phyloP scores from a whole-genome alignment of 2,797 vertebrate species.

The Alauda arvensis region DNA sequence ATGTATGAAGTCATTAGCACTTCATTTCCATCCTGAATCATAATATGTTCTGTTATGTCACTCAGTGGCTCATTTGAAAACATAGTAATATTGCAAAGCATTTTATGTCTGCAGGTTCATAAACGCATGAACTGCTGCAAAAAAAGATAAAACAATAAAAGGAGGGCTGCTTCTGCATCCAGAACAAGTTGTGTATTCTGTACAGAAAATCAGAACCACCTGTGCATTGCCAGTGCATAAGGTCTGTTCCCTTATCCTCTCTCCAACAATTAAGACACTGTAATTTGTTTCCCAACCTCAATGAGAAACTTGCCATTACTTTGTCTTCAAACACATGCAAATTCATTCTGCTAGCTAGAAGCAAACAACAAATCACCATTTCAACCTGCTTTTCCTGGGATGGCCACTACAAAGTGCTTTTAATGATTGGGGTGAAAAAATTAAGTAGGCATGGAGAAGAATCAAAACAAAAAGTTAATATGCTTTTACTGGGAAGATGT shows the following conservation, averaged over 20 bases:
- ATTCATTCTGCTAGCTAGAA: conserved; percentile 60
- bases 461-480: conserved; percentile 63
- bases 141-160: not conserved
- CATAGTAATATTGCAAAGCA: not conserved
- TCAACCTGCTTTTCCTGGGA: conserved; percentile 53
- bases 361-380: conserved; percentile 50
- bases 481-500: conserved; percentile 45
- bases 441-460: conserved; percentile 57
- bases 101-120: conserved; percentile 16
- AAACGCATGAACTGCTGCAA: conserved; percentile 20
- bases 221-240: conserved; percentile 3
- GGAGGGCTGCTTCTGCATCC: not conserved
- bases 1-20: not conserved
- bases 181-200: conserved; percentile 22
- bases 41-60: conserved; percentile 33
- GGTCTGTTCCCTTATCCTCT: conserved; percentile 47
- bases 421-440: conserved; percentile 59
- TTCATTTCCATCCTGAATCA: conserved; percentile 35
- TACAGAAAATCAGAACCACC: conserved; percentile 9
- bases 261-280: conserved; percentile 32
- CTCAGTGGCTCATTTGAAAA: not conserved
- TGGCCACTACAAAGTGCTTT: conserved; percentile 55
- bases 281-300: conserved; percentile 17
- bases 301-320: conserved; percentile 56
- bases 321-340: conserved; percentile 65